Evolutionary conservation across 2,888 invertebrate species (phyloP), one percentile per base, ranked within the genome.

Genomic region (Drosophila picticornis): DNA sequence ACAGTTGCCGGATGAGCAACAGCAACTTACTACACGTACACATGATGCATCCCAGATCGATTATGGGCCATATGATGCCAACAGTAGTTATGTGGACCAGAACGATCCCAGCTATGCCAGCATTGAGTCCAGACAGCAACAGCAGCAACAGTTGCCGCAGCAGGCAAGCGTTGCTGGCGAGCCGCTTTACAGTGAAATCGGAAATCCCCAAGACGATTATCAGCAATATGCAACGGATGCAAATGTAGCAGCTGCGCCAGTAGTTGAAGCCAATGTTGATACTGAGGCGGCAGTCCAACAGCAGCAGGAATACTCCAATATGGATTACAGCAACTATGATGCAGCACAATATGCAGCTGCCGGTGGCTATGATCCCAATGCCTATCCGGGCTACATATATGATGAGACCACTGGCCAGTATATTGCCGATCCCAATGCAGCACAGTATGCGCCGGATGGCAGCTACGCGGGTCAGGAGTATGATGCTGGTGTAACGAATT

Each of bases 381-480:
- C 88, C 40, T 93, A 93, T 77, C 91, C 92, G 29, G 92, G 92
- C 34, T 93, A 93, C 65, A 91, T 91, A 69, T 93, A 93, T 76
- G 91, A 91, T 36, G 92, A 92, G 79, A 71, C 90, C 25, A 92
- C 87, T 10, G 92, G 92, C 11, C 89, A 92, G 70, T 92, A 91
- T 34, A 89, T 90, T 40, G 91, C 92, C 63, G 86, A 90, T 89
- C 87, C 87, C 60, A 91, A 92, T 80, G 84, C 90, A 6, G 75
- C 83, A 27, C 90, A 88, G 55, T 86, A 83, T 65, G 84, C 82
- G 38, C 55, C 74, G 65, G 87, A 87, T 73, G 91, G 81, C 58
- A 79, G 74, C 69, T 85, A 75, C 74, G 89, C 72, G 36, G 80
- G 72, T 0, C 87, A 90, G 74, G 91, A 87, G 46, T 90, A 91